A percentile compares a stretch with the other conserved stretches of the same genome.
phyloP scores from a whole-genome alignment of 2,888 invertebrate genomes.

The Strigamia transsilvanica region DNA sequence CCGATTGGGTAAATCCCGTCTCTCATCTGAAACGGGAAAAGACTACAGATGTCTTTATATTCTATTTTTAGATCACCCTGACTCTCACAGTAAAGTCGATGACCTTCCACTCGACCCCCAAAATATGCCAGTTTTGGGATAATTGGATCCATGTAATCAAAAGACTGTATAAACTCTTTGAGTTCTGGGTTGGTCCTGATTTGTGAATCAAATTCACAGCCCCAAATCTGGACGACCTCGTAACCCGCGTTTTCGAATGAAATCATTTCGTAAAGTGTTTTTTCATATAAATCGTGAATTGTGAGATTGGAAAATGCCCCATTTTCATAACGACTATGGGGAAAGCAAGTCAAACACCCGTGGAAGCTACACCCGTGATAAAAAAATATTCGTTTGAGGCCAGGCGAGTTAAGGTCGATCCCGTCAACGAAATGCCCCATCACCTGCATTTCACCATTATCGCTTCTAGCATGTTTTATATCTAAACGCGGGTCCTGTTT shows the following conservation, averaged over 20 bases:
- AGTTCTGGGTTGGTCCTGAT: not conserved
- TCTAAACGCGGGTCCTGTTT: no score
- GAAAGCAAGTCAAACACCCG: not conserved
- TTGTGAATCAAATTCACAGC: not conserved
- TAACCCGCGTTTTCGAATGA: not conserved
- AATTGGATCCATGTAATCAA: not conserved
- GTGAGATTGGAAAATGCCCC: not conserved
- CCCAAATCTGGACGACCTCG: not conserved
- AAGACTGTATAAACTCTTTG: not conserved
- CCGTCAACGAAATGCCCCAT: not conserved
- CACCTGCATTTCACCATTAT: no score
- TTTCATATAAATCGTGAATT: not conserved
- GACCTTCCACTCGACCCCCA: not conserved
- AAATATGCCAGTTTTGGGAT: not conserved
- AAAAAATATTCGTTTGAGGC: not conserved
- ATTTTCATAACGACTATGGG: not conserved
- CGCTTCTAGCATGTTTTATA: no score
- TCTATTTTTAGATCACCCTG: not conserved
- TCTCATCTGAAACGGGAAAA: not conserved
- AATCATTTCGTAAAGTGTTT: not conserved
- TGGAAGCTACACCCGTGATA: not conserved
- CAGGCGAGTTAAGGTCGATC: no score
- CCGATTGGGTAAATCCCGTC: not conserved
- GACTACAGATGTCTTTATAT: not conserved
- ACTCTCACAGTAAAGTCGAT: not conserved